These are phyloP conservation scores for Anoplius nigerrimus DNA, from an alignment of 2,888 invertebrate genomes.

Conservation along the genomic window DNA sequence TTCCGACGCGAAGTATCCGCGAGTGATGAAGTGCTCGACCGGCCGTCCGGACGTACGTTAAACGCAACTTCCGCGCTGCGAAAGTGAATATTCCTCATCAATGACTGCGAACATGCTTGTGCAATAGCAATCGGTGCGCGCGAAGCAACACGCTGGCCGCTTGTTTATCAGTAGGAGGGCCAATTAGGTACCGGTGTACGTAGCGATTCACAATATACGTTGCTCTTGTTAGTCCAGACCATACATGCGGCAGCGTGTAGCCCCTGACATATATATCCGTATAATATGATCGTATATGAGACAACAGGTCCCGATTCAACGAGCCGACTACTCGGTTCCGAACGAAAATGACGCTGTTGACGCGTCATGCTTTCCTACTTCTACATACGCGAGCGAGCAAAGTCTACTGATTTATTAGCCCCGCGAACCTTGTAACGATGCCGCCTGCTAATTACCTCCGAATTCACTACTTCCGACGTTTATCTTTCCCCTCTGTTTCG, in stretches of 20 bases:
- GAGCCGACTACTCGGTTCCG: no score
- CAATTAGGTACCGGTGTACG: constrained; percentile 37
- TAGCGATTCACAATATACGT: constrained; percentile 36
- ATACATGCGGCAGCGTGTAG: neutral
- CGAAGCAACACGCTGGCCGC: constrained; percentile 27
- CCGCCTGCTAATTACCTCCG: no score
- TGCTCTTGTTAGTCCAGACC: constrained; percentile 30
- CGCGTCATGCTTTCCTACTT: no score
- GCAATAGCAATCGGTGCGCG: constrained; percentile 26
- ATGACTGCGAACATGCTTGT: constrained; percentile 3
- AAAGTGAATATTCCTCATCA: constrained; percentile 1
- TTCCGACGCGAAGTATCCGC: no score
- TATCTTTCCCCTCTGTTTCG: no score
- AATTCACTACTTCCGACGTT: no score
- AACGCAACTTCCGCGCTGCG: neutral
- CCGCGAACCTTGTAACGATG: no score
- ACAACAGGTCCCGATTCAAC: no score
- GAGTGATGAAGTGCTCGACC: no score
- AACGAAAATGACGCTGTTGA: no score
- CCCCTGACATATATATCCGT: neutral
- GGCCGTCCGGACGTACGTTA: no score
- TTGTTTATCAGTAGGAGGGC: constrained; percentile 35
- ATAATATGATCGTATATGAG: constrained; percentile 4
- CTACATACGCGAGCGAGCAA: no score
- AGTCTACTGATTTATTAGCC: neutral